Conservation (phyloP, 2,888 invertebrate species). For the Tipula helvola region DNA sequence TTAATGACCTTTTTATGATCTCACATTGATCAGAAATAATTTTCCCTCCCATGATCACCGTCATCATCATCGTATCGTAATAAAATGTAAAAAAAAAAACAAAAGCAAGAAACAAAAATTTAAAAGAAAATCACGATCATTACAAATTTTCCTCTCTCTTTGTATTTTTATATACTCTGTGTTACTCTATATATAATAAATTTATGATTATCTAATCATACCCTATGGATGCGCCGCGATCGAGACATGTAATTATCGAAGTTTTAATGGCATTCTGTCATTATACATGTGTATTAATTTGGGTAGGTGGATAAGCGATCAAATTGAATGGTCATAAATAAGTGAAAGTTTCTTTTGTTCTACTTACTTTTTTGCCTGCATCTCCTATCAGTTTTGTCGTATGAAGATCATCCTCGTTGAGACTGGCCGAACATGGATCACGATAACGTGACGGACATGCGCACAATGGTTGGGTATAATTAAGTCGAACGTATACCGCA, state of each 20-base stretch:
- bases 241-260: not conserved
- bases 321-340: not conserved
- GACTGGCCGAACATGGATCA: slow-evolving; percentile 82
- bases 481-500: slow-evolving; percentile 81
- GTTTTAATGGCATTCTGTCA: not conserved
- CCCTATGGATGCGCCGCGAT: not conserved
- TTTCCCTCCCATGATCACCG: not conserved
- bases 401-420: slow-evolving; percentile 82
- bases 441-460: slow-evolving; percentile 77
- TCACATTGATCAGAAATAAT: not conserved
- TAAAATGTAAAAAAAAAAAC: not conserved
- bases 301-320: not conserved
- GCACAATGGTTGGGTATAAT: slow-evolving; percentile 86
- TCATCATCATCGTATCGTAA: not conserved
- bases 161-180: not conserved
- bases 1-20: not conserved
- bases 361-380: slow-evolving; percentile 64
- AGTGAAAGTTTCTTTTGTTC: not conserved
- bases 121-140: not conserved
- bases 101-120: not conserved
- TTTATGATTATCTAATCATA: not conserved
- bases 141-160: not conserved
- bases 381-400: slow-evolving; percentile 82
- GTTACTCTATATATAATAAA: not conserved
- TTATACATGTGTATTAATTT: not conserved